Percentiles rank a stretch among this genome's conserved stretches.
Evolutionary conservation across 1,140 invertebrate species (phyloP).

Genomic region (honey bee (Apis mellifera)): DNA sequence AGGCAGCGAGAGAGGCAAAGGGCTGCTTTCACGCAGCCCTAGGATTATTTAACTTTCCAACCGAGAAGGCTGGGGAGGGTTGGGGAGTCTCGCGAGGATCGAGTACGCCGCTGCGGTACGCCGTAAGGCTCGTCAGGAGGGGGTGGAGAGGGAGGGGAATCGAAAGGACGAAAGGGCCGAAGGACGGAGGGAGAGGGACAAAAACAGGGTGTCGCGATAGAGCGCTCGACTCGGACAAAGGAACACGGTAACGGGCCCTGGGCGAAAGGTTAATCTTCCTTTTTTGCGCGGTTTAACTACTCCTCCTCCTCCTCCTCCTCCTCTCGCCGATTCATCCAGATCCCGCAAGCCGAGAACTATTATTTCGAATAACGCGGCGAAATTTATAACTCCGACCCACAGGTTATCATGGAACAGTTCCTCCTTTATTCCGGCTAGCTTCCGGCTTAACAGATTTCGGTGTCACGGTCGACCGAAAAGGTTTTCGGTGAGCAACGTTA

Average conservation of each 20-base stretch:
- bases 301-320: constrained; percentile 21
- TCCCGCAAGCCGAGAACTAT: background rate
- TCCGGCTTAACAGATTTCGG: too few relatives aligned
- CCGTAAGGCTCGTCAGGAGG: background rate
- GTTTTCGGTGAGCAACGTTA: too few relatives aligned
- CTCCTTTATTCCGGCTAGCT: too few relatives aligned
- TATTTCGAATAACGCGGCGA: background rate
- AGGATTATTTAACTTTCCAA: constrained; percentile 73
- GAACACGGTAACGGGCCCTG: constrained; percentile 67
- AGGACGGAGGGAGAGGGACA: constrained; percentile 56
- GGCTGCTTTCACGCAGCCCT: constrained; percentile 56
- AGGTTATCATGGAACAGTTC: too few relatives aligned
- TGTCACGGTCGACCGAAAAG: too few relatives aligned
- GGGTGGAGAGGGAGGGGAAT: constrained; percentile 35
- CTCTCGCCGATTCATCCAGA: background rate
- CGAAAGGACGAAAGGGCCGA: constrained; percentile 50
- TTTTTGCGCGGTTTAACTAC: constrained; percentile 73
- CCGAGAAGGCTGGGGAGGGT: background rate
- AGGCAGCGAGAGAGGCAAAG: constrained; percentile 10
- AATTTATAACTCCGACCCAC: too few relatives aligned
- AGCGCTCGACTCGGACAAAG: constrained; percentile 78
- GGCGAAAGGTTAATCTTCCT: constrained; percentile 80
- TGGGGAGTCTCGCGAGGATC: constrained; percentile 17
- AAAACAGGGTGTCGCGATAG: constrained; percentile 79
- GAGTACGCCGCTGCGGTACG: background rate